Base-by-base conservation (phyloP, 1,140 invertebrate genomes). In the Dysdera silvatica region DNA sequence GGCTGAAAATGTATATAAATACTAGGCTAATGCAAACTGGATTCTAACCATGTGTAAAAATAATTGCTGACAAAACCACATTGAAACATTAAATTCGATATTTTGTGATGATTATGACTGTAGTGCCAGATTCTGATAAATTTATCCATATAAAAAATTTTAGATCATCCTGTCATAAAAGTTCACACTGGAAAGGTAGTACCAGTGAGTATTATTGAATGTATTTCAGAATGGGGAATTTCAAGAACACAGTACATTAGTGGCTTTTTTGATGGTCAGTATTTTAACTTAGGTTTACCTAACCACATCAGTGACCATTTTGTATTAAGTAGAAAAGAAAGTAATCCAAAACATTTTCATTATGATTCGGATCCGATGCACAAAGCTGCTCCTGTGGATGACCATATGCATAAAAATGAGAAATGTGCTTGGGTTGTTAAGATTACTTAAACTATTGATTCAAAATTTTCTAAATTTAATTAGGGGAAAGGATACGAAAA, bases 41-140 rank as follows among this genome's bases (percentile, higher is more conserved):
- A 48, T 48, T 48, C 23, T 23, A 48, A 24, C 45, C 14, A 10
- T 23, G n/a, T 18, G 16, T 48, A 23, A 48, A 48, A 48, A 48
- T 48, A 48, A 24, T 48, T 16, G 45, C 45, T n/a, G 45, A 48
- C 24, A 48, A 48, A 48, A 23, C 45, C 16, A 48, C 45, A 48
- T 48, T 16, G 45, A 48, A 48, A 48, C 45, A 48, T 24, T 24
- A 23, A 18, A 48, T 23, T 18, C 14, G 45, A 48, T 23, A 48
- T 24, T 48, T 48, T 23, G 24, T 48, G 12, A 48, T 48, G 45
- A 23, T 23, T n/a, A 48, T 48, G 16, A 48, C 45, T 48, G 23
- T 48, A 18, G 45, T 48, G 1, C 45, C 45, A n/a, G 45, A 48
- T 48, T 48, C 45, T 24, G 23, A 48, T 16, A 12, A 14, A 12